Evolutionary conservation across 2,113 vertebrate genomes (phyloP), one percentile per base, ranked within the genome.

Genomic region (Egretta garzetta): DNA sequence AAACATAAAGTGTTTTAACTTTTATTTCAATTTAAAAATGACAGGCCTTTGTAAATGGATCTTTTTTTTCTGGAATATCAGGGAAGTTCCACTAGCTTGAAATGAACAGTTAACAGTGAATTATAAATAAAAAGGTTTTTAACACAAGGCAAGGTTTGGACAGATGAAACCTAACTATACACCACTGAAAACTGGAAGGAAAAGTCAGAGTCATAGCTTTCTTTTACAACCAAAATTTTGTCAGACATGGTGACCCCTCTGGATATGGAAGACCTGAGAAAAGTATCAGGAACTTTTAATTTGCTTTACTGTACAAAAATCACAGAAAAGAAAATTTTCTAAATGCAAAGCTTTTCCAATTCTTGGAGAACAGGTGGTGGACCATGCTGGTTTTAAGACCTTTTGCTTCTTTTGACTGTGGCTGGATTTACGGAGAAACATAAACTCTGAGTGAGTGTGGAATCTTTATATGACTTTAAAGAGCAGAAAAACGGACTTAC

Each of bases 121-220:
- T 95, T 94, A 86, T 91, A 96, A 92, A 83, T 80, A 62, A 91
- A 86, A 23, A 9, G 24, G 32, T 73, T 91, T 95, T 96, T 71
- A 96, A 93, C 35, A 82, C 27, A 56, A 71, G 47, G 52, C 49
- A 50, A 86, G 20, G 15, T 96, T 96, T 97, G 71, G 23, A 95
- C 47, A 84, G 24, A 82, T 90, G 45, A 82, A 91, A 71, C 32
- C n/a, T 89, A 89, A 75, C 43, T 93, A 75, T 71, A 95, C 50
- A 83, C 50, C 41, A 86, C 26, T 87, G n/a, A 95, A 87, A 92
- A 81, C 75, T 90, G 30, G 74, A 95, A 90, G 47, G 16, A 94
- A 93, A 94, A 88, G 49, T 63, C 53, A 96, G 32, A 28, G 5
- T 53, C 43, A 81, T 55, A 94, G 81, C 30, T 96, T 95, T 55